Base-by-base conservation (phyloP, 2,888 invertebrate genomes). In the Nasonia oneida region DNA sequence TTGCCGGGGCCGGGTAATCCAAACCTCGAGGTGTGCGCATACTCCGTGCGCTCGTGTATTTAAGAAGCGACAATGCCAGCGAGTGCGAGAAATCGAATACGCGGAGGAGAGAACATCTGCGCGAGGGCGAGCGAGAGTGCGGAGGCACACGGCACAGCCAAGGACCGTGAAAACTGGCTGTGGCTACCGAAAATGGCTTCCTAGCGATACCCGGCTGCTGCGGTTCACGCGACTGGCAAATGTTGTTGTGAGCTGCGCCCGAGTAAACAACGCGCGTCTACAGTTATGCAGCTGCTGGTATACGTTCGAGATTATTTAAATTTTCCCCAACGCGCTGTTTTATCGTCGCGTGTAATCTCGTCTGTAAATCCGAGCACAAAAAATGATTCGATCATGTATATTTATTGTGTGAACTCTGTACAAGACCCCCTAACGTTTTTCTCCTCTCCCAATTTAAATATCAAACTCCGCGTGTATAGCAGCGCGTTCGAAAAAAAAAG, bases 161-260 rank as follows among this genome's bases (percentile, higher is more conserved):
- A 85, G 86, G 88, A 64, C 73, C 83, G 76, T 88, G 87, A 87
- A 90, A 88, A 86, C 50, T 71, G 71, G 73, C 14, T 18, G 37
- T 8, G 42, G 42, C 76, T 33, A 29, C 83, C 86, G 85, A 85
- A 86, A 88, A 88, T 87, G 88, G 88, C 87, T 89, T 89, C 83
- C 77, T 88, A 88, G 87, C 29, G 47, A 23, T 14, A 2, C n/a
- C 1, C 15, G 4, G 4, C 89, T 90, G 3, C 89, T 90, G 89
- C 85, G 70, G 42, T 74, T 33, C 80, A 53, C 80, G 80, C 84
- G 81, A 80, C 80, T 15, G 37, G 75, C 74, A 37, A 80, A 67
- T 81, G 74, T 61, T 64, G 74, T 10, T 12, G 37, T n/a, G n/a
- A 37, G 37, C n/a, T 10, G 57, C 14, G 53, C 4, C 0, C 18